Percentiles rank a stretch among this genome's conserved stretches.
phyloP scores from a whole-genome alignment of 2,888 invertebrate genomes.

The Drosophila infuscata region DNA sequence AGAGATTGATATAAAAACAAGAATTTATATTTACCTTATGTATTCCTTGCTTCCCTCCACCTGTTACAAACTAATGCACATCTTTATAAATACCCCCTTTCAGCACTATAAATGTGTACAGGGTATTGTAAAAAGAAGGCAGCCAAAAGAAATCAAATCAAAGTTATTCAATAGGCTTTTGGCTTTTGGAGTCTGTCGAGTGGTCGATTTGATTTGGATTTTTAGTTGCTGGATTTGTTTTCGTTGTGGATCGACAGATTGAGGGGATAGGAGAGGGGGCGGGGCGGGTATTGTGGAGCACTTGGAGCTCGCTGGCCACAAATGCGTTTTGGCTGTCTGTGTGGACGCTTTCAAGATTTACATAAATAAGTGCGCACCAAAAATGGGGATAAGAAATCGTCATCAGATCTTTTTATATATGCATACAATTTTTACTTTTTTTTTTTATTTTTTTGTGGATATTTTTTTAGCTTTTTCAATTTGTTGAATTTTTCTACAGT shows the following conservation, averaged over 20 bases:
- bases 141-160: conserved; percentile 61
- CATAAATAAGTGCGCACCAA: conserved; percentile 73
- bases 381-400: conserved; percentile 66
- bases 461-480: conserved; percentile 22
- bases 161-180: conserved; percentile 74
- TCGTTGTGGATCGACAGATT: background rate
- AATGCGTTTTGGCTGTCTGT: conserved; percentile 70
- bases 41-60: background rate
- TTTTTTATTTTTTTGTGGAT: background rate
- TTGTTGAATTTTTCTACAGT: conserved; percentile 34
- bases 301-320: conserved; percentile 39
- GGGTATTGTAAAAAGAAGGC: conserved; percentile 10
- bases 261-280: background rate
- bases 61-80: background rate
- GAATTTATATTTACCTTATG: fast-evolving
- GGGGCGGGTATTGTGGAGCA: conserved; percentile 1
- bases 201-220: conserved; percentile 55
- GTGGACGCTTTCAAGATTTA: conserved; percentile 63
- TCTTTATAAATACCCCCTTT: background rate
- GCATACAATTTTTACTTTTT: conserved; percentile 12
- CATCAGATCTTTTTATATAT: conserved; percentile 33
- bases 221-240: conserved; percentile 23
- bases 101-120: background rate
- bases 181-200: conserved; percentile 46
- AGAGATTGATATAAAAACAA: background rate